Evolutionary conservation across 2,113 vertebrate genomes (phyloP).

Genomic region (Xyliphius kryptos): DNA sequence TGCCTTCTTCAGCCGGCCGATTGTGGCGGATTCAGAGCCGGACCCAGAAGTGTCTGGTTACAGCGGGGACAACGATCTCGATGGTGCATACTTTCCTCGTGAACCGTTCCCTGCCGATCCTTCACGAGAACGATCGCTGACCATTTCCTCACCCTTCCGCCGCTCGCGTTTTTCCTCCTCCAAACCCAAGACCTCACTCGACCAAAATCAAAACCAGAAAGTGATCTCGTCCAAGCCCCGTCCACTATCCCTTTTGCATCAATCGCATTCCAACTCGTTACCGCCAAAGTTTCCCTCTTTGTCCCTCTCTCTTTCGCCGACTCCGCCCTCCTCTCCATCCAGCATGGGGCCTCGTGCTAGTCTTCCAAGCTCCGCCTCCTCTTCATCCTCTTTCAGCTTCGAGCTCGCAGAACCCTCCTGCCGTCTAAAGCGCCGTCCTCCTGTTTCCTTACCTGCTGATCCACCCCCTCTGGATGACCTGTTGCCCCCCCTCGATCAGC

Average conservation of each 20-base stretch:
- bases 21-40: constrained; percentile 42
- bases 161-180: constrained; percentile 61
- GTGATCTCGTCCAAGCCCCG: constrained; percentile 53
- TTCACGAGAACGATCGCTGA: constrained; percentile 61
- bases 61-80: constrained; percentile 52
- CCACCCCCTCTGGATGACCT: constrained; percentile 70
- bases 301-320: constrained; percentile 63
- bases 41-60: constrained; percentile 45
- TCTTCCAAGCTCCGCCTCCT: constrained; percentile 60
- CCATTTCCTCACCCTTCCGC: constrained; percentile 70
- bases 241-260: constrained; percentile 62
- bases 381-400: constrained; percentile 56
- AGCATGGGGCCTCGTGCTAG: constrained; percentile 51
- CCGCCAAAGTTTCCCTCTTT: constrained; percentile 65
- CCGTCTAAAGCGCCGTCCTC: constrained; percentile 52
- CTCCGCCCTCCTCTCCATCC: constrained; percentile 62
- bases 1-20: constrained; percentile 54
- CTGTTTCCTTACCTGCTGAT: constrained; percentile 50
- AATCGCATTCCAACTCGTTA: constrained; percentile 68
- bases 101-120: constrained; percentile 53
- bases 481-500: constrained; percentile 72
- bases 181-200: constrained; percentile 57
- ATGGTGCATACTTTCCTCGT: constrained; percentile 58
- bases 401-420: constrained; percentile 53
- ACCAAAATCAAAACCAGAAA: constrained; percentile 71